These are phyloP conservation scores for Dysmachus trigonus DNA, from an alignment of 2,888 invertebrate species.

Conservation along the genomic window DNA sequence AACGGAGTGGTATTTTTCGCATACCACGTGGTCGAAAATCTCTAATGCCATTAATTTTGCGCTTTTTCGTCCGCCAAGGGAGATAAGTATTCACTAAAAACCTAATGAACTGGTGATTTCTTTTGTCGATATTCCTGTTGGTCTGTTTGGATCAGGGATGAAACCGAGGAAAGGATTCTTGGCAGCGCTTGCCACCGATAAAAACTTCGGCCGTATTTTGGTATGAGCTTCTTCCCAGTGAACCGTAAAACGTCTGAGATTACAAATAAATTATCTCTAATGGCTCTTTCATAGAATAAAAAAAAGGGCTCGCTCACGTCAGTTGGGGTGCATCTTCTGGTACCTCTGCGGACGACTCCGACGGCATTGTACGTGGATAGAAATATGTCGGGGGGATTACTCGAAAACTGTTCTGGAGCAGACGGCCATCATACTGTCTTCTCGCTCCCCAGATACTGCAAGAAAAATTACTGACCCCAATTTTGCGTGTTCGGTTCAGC, in stretches of 20 bases:
- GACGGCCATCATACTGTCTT: slow-evolving; percentile 18
- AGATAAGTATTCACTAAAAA: slow-evolving; percentile 43
- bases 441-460: not conserved
- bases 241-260: slow-evolving; percentile 59
- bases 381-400: slow-evolving; percentile 41
- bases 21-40: slow-evolving; percentile 20
- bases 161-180: slow-evolving; percentile 24
- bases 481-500: slow-evolving; percentile 20
- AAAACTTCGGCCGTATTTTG: slow-evolving; percentile 27
- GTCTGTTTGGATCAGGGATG: slow-evolving; percentile 20
- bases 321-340: slow-evolving; percentile 31
- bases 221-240: slow-evolving; percentile 34
- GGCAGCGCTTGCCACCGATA: slow-evolving; percentile 30
- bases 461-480: slow-evolving; percentile 44
- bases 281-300: slow-evolving; percentile 51
- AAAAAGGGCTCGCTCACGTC: slow-evolving; percentile 13
- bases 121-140: slow-evolving; percentile 41
- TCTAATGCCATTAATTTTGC: slow-evolving; percentile 35
- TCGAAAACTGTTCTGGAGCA: slow-evolving; percentile 20
- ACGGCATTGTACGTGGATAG: slow-evolving; percentile 26
- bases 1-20: not conserved
- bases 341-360: slow-evolving; percentile 18
- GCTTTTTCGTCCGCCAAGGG: slow-evolving; percentile 9
- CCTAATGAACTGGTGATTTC: slow-evolving; percentile 42
- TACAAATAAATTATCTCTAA: slow-evolving; percentile 64